Evolutionary conservation across 2,888 invertebrate species (phyloP).

Genomic region (Chouioia cunea): DNA sequence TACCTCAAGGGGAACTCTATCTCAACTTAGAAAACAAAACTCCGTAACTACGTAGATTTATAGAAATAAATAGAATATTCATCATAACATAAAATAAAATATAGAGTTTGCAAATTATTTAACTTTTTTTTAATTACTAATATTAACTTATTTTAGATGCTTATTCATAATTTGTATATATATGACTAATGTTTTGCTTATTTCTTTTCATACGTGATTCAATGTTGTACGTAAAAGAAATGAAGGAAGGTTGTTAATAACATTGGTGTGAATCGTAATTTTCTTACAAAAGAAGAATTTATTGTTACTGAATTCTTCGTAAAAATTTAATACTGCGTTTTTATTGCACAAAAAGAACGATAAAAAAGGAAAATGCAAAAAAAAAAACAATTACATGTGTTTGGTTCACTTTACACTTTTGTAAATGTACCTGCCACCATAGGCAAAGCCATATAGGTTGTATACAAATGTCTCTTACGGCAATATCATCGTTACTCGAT

Average conservation of each 20-base stretch:
- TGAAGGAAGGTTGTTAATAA: slow-evolving; percentile 31
- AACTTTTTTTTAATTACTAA: slow-evolving; percentile 15
- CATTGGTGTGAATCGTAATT: slow-evolving; percentile 34
- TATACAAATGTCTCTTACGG: slow-evolving; percentile 41
- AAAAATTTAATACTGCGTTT: slow-evolving; percentile 45
- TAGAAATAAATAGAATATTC: slow-evolving; percentile 27
- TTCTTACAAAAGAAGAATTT: slow-evolving; percentile 41
- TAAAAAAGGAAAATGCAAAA: slow-evolving; percentile 20
- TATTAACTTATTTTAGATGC: slow-evolving; percentile 6
- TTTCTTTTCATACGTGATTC: slow-evolving; percentile 17
- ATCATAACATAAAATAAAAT: slow-evolving; percentile 2
- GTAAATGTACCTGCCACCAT: slow-evolving; percentile 40
- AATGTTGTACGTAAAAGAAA: slow-evolving; percentile 1
- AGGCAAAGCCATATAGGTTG: slow-evolving; percentile 41
- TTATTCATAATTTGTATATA: slow-evolving; percentile 32
- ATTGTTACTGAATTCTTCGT: slow-evolving; percentile 41
- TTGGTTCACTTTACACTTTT: slow-evolving; percentile 42
- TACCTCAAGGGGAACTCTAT: slow-evolving; percentile 26
- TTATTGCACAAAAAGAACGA: slow-evolving; percentile 43
- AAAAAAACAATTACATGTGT: neutral
- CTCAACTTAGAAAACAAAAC: slow-evolving; percentile 32
- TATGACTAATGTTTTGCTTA: slow-evolving; percentile 23
- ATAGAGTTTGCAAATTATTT: slow-evolving; percentile 1
- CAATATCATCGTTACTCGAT: slow-evolving; percentile 35
- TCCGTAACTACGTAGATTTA: slow-evolving; percentile 32